These are phyloP conservation scores for Pangasius djambal DNA, from an alignment of 2,797 vertebrate genomes.

Conservation along the genomic window DNA sequence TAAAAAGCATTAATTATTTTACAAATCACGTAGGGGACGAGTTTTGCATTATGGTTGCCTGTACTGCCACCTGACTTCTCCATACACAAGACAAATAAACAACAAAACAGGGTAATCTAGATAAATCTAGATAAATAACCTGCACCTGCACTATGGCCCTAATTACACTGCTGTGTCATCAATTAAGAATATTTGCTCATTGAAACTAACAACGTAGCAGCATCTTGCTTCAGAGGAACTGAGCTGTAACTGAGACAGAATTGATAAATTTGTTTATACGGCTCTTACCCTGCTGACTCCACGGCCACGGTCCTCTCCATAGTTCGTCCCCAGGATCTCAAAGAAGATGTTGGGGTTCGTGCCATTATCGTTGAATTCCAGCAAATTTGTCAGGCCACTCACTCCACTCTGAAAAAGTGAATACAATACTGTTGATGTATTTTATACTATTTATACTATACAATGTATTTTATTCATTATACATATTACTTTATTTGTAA, in stretches of 20 bases:
- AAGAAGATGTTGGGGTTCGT: constrained; percentile 96
- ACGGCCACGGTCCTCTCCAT: constrained; percentile 93
- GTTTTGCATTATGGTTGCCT: constrained; percentile 36
- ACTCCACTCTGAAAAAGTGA: constrained; percentile 82
- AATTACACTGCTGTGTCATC: constrained; percentile 63
- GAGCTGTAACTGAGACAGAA: not conserved
- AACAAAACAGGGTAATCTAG: constrained; percentile 40
- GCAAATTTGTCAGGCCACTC: constrained; percentile 89
- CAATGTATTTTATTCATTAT: not conserved
- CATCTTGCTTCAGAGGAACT: constrained; percentile 7
- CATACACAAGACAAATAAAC: constrained; percentile 50
- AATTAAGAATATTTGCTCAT: constrained; percentile 60
- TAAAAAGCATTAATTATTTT: constrained; percentile 60
- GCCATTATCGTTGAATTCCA: constrained; percentile 94
- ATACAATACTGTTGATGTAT: not conserved
- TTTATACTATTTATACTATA: not conserved
- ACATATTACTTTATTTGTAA: not conserved
- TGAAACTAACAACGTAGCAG: constrained; percentile 57
- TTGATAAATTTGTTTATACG: not conserved
- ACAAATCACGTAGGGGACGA: constrained; percentile 41
- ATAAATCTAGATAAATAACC: constrained; percentile 46
- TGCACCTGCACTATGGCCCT: constrained; percentile 34
- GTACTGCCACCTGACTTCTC: constrained; percentile 51
- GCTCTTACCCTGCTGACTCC: constrained; percentile 90
- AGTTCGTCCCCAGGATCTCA: constrained; percentile 97